Conservation (phyloP, 1,140 invertebrate species). For the Melitaea cinxia region DNA sequence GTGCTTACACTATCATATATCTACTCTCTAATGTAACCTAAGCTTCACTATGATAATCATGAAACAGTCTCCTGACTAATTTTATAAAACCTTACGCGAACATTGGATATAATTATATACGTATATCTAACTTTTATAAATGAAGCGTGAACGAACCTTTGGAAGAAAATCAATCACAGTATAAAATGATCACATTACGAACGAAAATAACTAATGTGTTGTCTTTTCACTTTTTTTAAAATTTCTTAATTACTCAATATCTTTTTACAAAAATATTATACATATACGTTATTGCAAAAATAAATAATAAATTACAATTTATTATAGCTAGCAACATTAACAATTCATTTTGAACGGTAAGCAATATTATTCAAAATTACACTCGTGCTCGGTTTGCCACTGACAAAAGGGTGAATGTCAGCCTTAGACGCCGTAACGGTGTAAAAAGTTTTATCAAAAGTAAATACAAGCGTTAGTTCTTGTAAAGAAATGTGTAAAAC, state of each 20-base stretch:
- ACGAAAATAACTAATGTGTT: slow-evolving; percentile 34
- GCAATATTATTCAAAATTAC: slow-evolving; percentile 67
- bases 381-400: slow-evolving; percentile 51
- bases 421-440: slow-evolving; percentile 37
- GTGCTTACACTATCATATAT: slow-evolving; percentile 44
- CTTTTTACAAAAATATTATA: slow-evolving; percentile 67
- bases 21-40: slow-evolving; percentile 38
- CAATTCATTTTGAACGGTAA: slow-evolving; percentile 70
- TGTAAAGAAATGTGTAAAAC: slow-evolving; percentile 47
- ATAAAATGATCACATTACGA: slow-evolving; percentile 65
- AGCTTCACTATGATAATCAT: slow-evolving; percentile 38
- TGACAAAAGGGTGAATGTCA: slow-evolving; percentile 34
- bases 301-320: slow-evolving; percentile 65
- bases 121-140: slow-evolving; percentile 37
- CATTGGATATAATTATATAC: slow-evolving; percentile 19
- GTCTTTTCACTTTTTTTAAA: slow-evolving; percentile 41
- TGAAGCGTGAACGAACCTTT: slow-evolving; percentile 32
- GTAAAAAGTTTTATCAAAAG: slow-evolving; percentile 55
- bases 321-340: slow-evolving; percentile 74
- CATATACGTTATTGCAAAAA: slow-evolving; percentile 70
- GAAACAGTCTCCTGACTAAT: slow-evolving; percentile 62
- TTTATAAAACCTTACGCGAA: slow-evolving; percentile 43
- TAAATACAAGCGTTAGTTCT: slow-evolving; percentile 65
- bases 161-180: slow-evolving; percentile 65
- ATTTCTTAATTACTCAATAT: slow-evolving; percentile 61